These are phyloP conservation scores for Athene noctua DNA, from an alignment of 2,113 vertebrate genomes.

Conservation along the genomic window DNA sequence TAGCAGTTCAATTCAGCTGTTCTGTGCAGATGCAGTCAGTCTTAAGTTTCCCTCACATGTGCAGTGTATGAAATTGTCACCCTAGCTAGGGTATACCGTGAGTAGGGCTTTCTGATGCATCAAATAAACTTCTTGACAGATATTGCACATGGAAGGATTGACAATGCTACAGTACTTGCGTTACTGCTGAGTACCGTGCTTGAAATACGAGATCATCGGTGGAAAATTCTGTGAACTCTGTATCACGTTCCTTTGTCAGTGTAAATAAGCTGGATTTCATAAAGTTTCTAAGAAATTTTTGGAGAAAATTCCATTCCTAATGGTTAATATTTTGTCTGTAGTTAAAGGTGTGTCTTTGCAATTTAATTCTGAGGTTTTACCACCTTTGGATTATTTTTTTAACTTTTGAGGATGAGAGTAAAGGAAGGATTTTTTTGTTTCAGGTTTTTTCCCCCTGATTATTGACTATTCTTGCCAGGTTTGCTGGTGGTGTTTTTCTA, in stretches of 20 bases:
- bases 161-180: background rate
- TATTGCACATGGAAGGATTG: background rate
- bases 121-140: background rate
- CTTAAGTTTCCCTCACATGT: background rate
- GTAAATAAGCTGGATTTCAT: background rate
- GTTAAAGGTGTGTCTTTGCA: background rate
- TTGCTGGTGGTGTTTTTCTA: background rate
- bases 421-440: background rate
- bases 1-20: background rate
- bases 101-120: background rate
- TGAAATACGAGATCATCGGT: background rate
- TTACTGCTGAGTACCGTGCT: background rate
- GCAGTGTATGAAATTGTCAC: background rate
- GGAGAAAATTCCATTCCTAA: background rate
- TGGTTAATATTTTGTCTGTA: background rate
- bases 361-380: background rate
- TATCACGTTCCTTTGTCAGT: background rate
- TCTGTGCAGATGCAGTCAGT: background rate
- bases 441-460: background rate
- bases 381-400: background rate
- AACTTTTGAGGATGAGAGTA: background rate
- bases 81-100: background rate
- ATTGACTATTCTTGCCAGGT: background rate
- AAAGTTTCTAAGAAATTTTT: background rate
- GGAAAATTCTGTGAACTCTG: background rate